Percentiles rank a stretch among this genome's conserved stretches.
These are phyloP conservation scores for Amia ocellicauda DNA, from an alignment of 2,113 vertebrate species.

Conservation along the genomic window DNA sequence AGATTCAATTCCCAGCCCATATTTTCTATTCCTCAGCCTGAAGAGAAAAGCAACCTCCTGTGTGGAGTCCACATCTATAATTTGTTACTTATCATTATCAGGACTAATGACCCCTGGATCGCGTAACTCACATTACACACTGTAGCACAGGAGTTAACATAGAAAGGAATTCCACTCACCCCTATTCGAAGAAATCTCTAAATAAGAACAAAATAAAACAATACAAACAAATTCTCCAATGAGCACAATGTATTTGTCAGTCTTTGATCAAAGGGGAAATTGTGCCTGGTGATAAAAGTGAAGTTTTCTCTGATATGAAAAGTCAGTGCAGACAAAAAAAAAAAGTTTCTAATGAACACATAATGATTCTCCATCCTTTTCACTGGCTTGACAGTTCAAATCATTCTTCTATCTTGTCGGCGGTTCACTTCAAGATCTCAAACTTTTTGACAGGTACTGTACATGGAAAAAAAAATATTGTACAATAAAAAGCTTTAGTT, in stretches of 20 bases:
- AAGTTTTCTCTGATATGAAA: neutral
- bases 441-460: constrained; percentile 1
- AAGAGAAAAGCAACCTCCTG: too few species aligned
- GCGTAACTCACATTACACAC: too few species aligned
- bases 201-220: neutral
- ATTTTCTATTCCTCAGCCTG: too few species aligned
- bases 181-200: too few species aligned
- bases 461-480: neutral
- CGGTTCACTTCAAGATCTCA: neutral
- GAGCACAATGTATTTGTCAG: constrained; percentile 4
- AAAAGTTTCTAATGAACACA: constrained; percentile 13
- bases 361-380: constrained; percentile 9
- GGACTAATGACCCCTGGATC: too few species aligned
- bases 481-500: neutral
- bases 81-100: too few species aligned
- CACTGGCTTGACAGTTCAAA: constrained; percentile 2
- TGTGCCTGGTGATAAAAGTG: neutral
- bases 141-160: neutral
- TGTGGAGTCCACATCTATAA: too few species aligned
- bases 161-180: neutral
- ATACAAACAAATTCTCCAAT: neutral
- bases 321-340: neutral
- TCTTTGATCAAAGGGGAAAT: constrained; percentile 2
- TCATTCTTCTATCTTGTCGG: neutral
- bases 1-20: too few species aligned